These are phyloP conservation scores for Tricholaema leucomelas DNA, from an alignment of 2,113 vertebrate genomes.

Conservation along the genomic window DNA sequence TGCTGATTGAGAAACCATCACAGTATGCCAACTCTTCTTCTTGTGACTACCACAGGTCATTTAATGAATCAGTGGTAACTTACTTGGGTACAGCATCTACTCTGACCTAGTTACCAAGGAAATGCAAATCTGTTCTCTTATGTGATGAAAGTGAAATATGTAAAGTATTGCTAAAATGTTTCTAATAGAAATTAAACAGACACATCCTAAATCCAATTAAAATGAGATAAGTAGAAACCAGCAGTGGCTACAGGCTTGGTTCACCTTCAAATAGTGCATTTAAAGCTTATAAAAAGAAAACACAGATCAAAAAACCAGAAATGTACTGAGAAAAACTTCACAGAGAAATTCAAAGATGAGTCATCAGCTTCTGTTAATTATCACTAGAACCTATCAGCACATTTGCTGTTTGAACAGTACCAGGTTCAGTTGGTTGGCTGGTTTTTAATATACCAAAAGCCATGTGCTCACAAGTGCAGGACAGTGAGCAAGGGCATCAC, in stretches of 20 bases:
- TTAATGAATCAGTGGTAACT: neutral
- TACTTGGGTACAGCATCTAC: neutral
- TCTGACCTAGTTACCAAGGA: neutral
- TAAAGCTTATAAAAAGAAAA: slow-evolving; percentile 3
- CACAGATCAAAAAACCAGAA: neutral
- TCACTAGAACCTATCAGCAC: neutral
- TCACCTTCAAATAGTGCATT: neutral
- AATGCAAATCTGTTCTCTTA: neutral
- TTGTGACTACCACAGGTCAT: neutral
- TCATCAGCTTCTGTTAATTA: neutral
- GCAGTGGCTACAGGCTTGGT: neutral
- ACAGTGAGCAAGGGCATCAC: neutral
- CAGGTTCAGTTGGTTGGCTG: neutral
- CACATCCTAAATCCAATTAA: neutral
- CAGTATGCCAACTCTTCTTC: neutral
- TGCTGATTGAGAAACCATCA: neutral
- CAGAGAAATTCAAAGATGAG: neutral
- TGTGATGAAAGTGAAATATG: neutral
- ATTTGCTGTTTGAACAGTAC: neutral
- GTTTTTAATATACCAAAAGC: neutral
- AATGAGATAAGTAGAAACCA: neutral
- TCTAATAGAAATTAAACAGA: neutral
- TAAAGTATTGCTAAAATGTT: neutral
- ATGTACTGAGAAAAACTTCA: neutral
- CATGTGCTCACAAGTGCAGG: neutral